A percentile compares a stretch with the other conserved stretches of the same genome.
Conservation (phyloP, 2,113 vertebrate genomes). For the Atherinomorus stipes region DNA sequence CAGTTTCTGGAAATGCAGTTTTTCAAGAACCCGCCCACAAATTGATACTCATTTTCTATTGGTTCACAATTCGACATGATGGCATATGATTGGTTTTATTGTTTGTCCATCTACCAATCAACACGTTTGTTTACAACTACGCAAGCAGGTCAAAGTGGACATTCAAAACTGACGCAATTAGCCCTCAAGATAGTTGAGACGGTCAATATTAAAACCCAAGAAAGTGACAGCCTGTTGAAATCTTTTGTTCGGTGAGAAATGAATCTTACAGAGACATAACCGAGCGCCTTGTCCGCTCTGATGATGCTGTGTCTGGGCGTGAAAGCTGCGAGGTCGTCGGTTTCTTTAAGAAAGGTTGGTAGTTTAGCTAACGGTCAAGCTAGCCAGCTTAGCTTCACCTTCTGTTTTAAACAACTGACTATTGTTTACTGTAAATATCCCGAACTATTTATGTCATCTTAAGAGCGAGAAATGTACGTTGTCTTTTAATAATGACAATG, state of each 20-base stretch:
- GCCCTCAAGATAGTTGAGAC: rapidly evolving
- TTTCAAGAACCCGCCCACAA: slow-evolving; percentile 2
- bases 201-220: rapidly evolving
- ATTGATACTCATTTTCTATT: slow-evolving; percentile 28
- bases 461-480: not conserved
- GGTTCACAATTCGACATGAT: not conserved
- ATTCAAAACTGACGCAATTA: rapidly evolving
- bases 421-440: not conserved
- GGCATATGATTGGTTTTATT: slow-evolving; percentile 37
- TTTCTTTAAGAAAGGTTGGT: slow-evolving; percentile 69
- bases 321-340: slow-evolving; percentile 27
- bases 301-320: slow-evolving; percentile 51
- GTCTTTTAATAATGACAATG: too few relatives aligned
- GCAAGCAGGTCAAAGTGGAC: slow-evolving; percentile 29
- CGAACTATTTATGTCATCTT: too few relatives aligned
- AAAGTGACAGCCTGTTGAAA: not conserved
- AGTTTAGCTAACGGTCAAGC: slow-evolving; percentile 22
- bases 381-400: not conserved
- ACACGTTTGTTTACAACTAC: slow-evolving; percentile 17
- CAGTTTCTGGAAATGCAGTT: rapidly evolving
- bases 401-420: not conserved
- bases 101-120: slow-evolving; percentile 31
- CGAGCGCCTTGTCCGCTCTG: rapidly evolving
- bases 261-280: not conserved
- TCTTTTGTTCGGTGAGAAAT: not conserved